Evolutionary conservation across 2,113 vertebrate genomes (phyloP), one percentile per base, ranked within the genome.

Genomic region (Sinocyclocheilus maitianheensis): DNA sequence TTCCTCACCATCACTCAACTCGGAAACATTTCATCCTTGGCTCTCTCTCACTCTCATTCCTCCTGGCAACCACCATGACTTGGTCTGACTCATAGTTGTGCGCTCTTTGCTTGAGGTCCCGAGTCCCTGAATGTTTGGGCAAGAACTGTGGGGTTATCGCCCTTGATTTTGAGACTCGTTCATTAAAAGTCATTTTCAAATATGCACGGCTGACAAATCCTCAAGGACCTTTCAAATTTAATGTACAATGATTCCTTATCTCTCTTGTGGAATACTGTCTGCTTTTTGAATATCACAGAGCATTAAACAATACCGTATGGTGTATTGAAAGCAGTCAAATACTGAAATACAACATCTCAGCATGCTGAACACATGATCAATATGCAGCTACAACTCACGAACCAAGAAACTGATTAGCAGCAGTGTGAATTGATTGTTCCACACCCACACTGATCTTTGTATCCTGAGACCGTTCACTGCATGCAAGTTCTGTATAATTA

Each of bases 1-100:
- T 89, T 90, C 91, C 88, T 86, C 79, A 58, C 79, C 60, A 77
- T 51, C 62, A 84, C 90, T 87, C 90, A 88, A 86, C 90, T 92
- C 89, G 72, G 87, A 71, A 63, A 65, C 16, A 84, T 78, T 63
- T 88, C 65, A 88, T 87, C 85, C 87, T 81, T 83, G 82, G 76
- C 80, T 82, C 74, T 74, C 22, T 65, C 67, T 76, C 87, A 55
- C 62, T 72, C 76, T 79, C 74, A 75, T 86, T 84, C 82, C 74
- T 75, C 85, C 30, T 8, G 65, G 76, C 48, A 79, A 58, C 60
- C 76, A 60, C 69, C 76, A 26, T 48, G 84, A 65, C 75, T 65
- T 34, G 24, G 14, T 63, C 43, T 89, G 78, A 81, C 78, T 89
- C 53, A 58, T 18, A 43, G 62, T 40, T 86, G 69, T 82, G 8